A percentile compares a stretch with the other conserved stretches of the same genome.
These are phyloP conservation scores for Zaprionus bogoriensis DNA, from an alignment of 2,888 invertebrate genomes.

Conservation along the genomic window DNA sequence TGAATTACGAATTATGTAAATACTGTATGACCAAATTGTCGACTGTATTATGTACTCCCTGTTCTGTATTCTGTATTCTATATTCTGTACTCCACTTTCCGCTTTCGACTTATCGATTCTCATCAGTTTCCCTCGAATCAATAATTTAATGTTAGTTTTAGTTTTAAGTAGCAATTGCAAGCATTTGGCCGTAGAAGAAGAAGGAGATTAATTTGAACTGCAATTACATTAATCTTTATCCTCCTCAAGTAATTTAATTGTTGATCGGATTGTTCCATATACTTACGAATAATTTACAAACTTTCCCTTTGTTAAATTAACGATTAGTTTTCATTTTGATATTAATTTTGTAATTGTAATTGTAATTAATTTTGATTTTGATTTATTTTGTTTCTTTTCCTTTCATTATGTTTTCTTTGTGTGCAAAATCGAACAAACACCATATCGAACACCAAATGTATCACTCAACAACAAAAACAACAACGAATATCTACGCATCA, in stretches of 20 bases:
- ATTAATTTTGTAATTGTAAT: constrained; percentile 62
- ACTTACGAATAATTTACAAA: constrained; percentile 9
- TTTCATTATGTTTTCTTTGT: constrained; percentile 66
- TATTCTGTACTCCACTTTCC: too few species aligned
- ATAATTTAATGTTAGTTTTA: constrained; percentile 37
- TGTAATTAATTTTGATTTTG: constrained; percentile 43
- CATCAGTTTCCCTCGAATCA: constrained; percentile 4
- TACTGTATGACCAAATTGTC: constrained; percentile 17
- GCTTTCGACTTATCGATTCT: constrained; percentile 19
- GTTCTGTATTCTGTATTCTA: too few species aligned
- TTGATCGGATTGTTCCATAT: too few species aligned
- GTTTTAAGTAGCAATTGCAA: constrained; percentile 42
- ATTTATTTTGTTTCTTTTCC: constrained; percentile 62
- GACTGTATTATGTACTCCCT: too few species aligned
- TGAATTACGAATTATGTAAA: constrained; percentile 32
- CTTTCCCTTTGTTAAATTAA: constrained; percentile 29
- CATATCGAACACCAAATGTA: constrained; percentile 15
- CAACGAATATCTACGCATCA: constrained; percentile 28
- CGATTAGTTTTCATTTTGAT: constrained; percentile 31
- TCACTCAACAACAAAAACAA: constrained; percentile 22
- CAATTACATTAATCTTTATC: not conserved
- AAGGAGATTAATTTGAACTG: not conserved
- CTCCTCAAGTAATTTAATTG: not conserved
- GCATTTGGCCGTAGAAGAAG: constrained; percentile 29
- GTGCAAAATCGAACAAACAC: constrained; percentile 48